Evolutionary conservation across 2,797 vertebrate species (phyloP).

Genomic region (Stomatorhinus walkeri): DNA sequence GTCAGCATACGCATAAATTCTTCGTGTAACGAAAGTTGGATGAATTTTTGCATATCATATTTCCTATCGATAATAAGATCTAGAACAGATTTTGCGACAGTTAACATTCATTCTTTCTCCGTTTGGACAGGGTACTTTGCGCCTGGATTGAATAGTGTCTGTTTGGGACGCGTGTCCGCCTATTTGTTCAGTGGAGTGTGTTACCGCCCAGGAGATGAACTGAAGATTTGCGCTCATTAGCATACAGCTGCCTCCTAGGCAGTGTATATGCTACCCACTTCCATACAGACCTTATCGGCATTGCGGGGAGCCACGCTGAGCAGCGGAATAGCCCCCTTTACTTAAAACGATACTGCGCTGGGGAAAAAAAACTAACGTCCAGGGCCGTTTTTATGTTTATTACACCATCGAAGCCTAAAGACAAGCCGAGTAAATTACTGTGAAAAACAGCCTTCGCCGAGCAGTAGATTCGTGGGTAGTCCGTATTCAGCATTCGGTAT

Average conservation of each 20-base stretch:
- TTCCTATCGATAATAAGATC: not conserved
- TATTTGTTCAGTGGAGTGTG: slow-evolving; percentile 69
- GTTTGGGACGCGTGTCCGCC: slow-evolving; percentile 45
- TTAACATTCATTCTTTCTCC: not conserved
- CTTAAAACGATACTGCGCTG: slow-evolving; percentile 1
- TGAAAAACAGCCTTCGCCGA: not conserved
- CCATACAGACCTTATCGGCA: slow-evolving; percentile 32
- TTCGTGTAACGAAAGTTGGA: not conserved
- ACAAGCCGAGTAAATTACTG: not conserved
- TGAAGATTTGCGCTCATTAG: slow-evolving; percentile 64
- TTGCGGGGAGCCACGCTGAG: not conserved
- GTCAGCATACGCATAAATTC: not conserved
- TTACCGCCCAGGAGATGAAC: slow-evolving; percentile 46
- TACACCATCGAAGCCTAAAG: not conserved
- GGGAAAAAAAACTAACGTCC: not conserved
- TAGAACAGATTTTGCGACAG: not conserved
- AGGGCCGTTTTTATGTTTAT: not conserved
- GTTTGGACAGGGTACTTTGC: not conserved
- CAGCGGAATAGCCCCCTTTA: not conserved
- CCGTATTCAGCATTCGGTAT: not conserved
- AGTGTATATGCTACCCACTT: slow-evolving; percentile 42
- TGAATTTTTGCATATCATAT: not conserved
- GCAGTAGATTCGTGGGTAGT: not conserved
- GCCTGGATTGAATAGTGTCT: slow-evolving; percentile 3
- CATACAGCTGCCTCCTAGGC: slow-evolving; percentile 75